phyloP scores from a whole-genome alignment of 2,113 vertebrate genomes.

The Alectura lathami region DNA sequence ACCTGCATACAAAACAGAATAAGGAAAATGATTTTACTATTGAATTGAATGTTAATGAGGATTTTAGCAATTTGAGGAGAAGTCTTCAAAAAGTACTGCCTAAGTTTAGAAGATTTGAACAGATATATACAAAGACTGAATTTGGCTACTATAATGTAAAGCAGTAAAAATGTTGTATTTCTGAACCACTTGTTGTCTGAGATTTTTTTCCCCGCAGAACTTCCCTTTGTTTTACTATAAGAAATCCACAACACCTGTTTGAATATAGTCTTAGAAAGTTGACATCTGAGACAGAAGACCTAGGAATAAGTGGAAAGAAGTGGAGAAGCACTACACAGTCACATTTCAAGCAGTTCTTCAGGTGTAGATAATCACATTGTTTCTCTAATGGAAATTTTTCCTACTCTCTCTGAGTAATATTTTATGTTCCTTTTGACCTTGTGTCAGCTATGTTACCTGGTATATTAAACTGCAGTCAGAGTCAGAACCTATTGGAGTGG shows the following conservation, averaged over 20 bases:
- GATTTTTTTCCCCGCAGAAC: rapidly evolving
- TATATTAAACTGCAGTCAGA: not conserved
- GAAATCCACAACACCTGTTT: not conserved
- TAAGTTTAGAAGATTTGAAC: not conserved
- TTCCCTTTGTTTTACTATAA: not conserved
- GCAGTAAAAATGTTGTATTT: not conserved
- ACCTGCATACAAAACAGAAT: not conserved
- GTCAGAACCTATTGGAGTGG: not conserved
- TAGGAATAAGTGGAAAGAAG: not conserved
- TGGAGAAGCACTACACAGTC: not conserved
- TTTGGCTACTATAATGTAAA: not conserved
- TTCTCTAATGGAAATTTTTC: not conserved
- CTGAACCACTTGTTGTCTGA: not conserved
- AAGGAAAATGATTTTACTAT: not conserved
- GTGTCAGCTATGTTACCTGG: not conserved
- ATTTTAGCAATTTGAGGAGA: not conserved
- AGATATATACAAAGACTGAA: not conserved
- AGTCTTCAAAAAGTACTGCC: not conserved
- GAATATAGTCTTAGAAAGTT: not conserved
- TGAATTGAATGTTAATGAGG: not conserved
- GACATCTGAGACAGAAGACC: not conserved
- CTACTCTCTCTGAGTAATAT: not conserved
- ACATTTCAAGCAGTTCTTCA: not conserved
- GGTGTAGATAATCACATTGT: not conserved
- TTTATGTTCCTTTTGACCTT: not conserved